These are phyloP conservation scores for Pristionchus pacificus DNA, from an alignment of 1,140 invertebrate genomes.

Conservation along the genomic window DNA sequence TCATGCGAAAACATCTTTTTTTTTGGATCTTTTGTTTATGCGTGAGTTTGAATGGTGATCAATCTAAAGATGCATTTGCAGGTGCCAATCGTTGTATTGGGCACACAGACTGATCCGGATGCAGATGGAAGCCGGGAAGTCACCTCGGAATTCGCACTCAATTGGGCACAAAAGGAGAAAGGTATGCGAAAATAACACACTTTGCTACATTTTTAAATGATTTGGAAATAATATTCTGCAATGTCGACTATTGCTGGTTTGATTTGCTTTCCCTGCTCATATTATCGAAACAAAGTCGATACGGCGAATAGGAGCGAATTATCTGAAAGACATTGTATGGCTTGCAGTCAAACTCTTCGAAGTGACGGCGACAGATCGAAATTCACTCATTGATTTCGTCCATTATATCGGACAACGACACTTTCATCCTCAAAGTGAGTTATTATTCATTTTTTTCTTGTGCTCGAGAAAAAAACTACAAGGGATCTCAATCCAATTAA, in stretches of 20 bases:
- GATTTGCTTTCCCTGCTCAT: neutral
- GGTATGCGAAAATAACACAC: too few species aligned
- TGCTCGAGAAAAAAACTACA: too few species aligned
- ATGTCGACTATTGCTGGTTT: neutral
- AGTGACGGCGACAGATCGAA: constrained; percentile 39
- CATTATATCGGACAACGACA: constrained; percentile 45
- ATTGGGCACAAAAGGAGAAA: constrained; percentile 47
- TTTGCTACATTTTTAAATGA: too few species aligned
- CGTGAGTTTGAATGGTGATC: neutral
- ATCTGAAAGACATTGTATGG: too few species aligned
- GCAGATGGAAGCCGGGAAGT: constrained; percentile 47
- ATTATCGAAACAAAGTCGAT: too few species aligned
- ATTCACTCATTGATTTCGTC: constrained; percentile 51
- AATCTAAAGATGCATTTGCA: constrained; percentile 6
- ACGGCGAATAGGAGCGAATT: too few species aligned
- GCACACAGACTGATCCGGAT: constrained; percentile 42
- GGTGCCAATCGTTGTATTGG: constrained; percentile 49
- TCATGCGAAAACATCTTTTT: too few species aligned
- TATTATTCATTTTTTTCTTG: neutral
- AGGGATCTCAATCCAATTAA: too few species aligned
- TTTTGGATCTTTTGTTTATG: too few species aligned
- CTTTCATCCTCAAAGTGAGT: constrained; percentile 53
- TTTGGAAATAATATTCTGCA: too few species aligned
- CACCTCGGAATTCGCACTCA: constrained; percentile 41
- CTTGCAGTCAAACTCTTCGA: constrained; percentile 48